phyloP scores from a whole-genome alignment of 2,797 vertebrate genomes.

The Potorous gilbertii region DNA sequence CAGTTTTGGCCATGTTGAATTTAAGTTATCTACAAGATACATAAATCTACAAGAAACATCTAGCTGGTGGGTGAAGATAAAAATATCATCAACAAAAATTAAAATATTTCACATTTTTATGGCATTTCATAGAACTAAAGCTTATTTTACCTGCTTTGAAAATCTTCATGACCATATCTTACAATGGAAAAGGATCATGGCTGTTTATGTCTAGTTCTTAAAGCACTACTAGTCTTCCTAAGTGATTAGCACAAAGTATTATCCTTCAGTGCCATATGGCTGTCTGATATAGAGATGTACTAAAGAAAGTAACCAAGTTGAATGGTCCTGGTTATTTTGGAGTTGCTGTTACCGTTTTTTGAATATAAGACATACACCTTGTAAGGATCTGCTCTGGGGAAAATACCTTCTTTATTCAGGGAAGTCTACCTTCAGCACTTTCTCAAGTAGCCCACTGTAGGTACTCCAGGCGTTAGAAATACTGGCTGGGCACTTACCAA shows the following conservation, averaged over 20 bases:
- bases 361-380: neutral
- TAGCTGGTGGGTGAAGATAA: neutral
- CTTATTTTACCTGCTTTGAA: slow-evolving; percentile 70
- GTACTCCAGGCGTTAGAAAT: neutral
- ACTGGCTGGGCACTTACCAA: neutral
- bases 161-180: slow-evolving; percentile 64
- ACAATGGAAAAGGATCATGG: slow-evolving; percentile 70
- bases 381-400: neutral
- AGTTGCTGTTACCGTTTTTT: neutral
- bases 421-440: neutral
- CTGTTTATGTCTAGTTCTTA: slow-evolving; percentile 82
- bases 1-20: neutral
- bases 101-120: neutral
- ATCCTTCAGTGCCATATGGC: slow-evolving; percentile 87
- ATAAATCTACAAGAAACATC: neutral
- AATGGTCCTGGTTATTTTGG: slow-evolving; percentile 57
- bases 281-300: slow-evolving; percentile 82
- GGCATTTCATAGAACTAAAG: neutral
- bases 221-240: slow-evolving; percentile 84
- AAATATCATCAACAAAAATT: neutral
- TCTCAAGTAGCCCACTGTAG: neutral
- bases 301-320: slow-evolving; percentile 78
- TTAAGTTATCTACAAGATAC: neutral
- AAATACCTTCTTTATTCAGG: neutral
- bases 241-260: slow-evolving; percentile 87